These are phyloP conservation scores for Malacoctenus gilli DNA, from an alignment of 2,797 vertebrate species.

Conservation along the genomic window DNA sequence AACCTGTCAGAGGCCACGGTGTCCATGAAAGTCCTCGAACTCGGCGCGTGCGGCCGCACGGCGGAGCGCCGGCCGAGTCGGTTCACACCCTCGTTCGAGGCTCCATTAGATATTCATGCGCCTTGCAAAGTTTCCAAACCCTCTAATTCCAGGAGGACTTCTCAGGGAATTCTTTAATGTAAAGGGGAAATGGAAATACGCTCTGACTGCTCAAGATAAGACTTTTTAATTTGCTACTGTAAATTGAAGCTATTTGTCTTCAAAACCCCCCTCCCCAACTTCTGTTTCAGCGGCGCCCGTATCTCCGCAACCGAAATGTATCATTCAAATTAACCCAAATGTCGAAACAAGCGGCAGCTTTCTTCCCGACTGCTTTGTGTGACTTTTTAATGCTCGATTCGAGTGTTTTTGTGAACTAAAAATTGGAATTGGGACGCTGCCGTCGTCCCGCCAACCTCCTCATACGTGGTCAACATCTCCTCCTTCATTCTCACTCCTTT, in stretches of 20 bases:
- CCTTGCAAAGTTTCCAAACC: conserved; percentile 64
- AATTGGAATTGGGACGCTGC: conserved; percentile 33
- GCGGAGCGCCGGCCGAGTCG: conserved; percentile 19
- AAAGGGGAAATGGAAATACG: conserved; percentile 72
- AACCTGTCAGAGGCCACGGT: conserved; percentile 7
- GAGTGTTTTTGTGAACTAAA: conserved; percentile 10
- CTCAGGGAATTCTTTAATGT: conserved; percentile 71
- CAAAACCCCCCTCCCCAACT: conserved; percentile 65
- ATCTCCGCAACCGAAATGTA: conserved; percentile 72
- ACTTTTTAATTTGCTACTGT: conserved; percentile 80
- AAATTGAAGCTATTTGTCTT: conserved; percentile 82
- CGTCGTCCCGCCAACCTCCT: conserved; percentile 14
- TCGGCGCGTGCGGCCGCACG: conserved; percentile 14
- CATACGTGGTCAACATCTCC: no score
- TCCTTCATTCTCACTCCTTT: no score
- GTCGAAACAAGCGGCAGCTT: conserved; percentile 15
- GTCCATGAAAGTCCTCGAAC: conserved; percentile 29
- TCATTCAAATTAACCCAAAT: conserved; percentile 68
- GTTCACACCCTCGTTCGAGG: conserved; percentile 5
- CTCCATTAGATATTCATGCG: conserved; percentile 60
- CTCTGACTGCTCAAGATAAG: conserved; percentile 75
- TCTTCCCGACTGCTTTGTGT: conserved; percentile 11
- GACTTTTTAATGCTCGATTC: conserved; percentile 56
- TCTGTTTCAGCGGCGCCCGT: conserved; percentile 69
- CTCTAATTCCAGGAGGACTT: conserved; percentile 67